These are phyloP conservation scores for Otolemur crassicaudatus DNA, from an alignment of 2,797 vertebrate genomes.

Conservation along the genomic window DNA sequence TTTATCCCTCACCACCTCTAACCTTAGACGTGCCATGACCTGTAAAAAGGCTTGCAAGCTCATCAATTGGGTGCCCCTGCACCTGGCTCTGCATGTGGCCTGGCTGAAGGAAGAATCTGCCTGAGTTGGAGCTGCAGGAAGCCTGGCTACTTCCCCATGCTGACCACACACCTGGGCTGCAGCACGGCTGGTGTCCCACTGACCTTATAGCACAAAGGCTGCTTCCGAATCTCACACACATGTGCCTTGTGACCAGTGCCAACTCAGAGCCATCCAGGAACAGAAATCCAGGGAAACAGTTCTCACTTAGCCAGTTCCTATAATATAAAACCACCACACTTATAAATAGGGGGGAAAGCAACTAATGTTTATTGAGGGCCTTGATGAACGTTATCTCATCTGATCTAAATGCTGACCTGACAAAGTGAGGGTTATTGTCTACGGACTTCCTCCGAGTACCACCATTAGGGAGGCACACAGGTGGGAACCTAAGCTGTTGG, in stretches of 20 bases:
- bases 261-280: background rate
- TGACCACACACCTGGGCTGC: background rate
- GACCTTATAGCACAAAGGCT: background rate
- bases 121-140: fast-evolving
- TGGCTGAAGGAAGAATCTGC: background rate
- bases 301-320: background rate
- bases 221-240: background rate
- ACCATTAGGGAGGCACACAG: background rate
- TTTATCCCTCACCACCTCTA: background rate
- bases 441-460: background rate
- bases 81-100: background rate
- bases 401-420: background rate
- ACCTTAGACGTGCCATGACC: background rate
- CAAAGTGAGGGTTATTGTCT: background rate
- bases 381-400: background rate
- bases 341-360: background rate
- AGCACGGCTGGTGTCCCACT: background rate
- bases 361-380: background rate
- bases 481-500: background rate
- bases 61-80: background rate
- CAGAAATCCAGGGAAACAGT: background rate
- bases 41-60: background rate
- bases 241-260: background rate
- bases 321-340: background rate
- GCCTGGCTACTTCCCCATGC: background rate